Evolutionary conservation across 1,140 invertebrate genomes (phyloP).

Genomic region (Carposina sasakii): DNA sequence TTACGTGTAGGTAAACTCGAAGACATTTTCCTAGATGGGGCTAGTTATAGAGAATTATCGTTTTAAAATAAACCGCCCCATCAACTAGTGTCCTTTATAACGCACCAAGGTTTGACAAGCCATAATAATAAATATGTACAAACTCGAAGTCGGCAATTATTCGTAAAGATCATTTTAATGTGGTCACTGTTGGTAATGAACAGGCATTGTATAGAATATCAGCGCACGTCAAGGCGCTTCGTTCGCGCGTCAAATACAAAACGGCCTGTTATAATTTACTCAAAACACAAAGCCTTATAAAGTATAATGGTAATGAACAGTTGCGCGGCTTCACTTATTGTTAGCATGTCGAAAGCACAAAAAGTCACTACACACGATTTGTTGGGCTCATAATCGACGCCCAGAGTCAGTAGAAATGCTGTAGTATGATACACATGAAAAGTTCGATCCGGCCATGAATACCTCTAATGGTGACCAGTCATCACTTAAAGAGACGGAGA

Average conservation of each 20-base stretch:
- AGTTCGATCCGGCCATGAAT: slow-evolving; percentile 42
- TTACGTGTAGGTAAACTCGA: slow-evolving; percentile 34
- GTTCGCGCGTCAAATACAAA: slow-evolving; percentile 55
- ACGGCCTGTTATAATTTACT: slow-evolving; percentile 70
- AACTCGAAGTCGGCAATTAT: slow-evolving; percentile 25
- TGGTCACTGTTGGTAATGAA: slow-evolving; percentile 66
- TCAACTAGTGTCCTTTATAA: slow-evolving; percentile 24
- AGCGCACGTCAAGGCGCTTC: slow-evolving; percentile 31
- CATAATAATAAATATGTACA: slow-evolving; percentile 28
- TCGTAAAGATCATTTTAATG: slow-evolving; percentile 43
- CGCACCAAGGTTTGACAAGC: too few relatives aligned
- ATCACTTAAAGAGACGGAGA: slow-evolving; percentile 45
- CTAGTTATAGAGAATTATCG: slow-evolving; percentile 41
- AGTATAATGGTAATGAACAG: slow-evolving; percentile 69
- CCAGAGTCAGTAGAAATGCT: slow-evolving; percentile 43
- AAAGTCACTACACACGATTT: slow-evolving; percentile 61
- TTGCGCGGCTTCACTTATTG: slow-evolving; percentile 60
- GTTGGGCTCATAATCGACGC: slow-evolving; percentile 60
- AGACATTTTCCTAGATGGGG: slow-evolving; percentile 35
- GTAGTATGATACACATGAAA: slow-evolving; percentile 36
- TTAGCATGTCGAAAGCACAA: slow-evolving; percentile 63
- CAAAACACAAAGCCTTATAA: slow-evolving; percentile 70
- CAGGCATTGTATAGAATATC: slow-evolving; percentile 41
- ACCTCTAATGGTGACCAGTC: slow-evolving; percentile 47
- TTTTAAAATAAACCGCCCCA: slow-evolving; percentile 33